Conservation (phyloP, 2,797 vertebrate genomes). For the Liasis olivaceus region DNA sequence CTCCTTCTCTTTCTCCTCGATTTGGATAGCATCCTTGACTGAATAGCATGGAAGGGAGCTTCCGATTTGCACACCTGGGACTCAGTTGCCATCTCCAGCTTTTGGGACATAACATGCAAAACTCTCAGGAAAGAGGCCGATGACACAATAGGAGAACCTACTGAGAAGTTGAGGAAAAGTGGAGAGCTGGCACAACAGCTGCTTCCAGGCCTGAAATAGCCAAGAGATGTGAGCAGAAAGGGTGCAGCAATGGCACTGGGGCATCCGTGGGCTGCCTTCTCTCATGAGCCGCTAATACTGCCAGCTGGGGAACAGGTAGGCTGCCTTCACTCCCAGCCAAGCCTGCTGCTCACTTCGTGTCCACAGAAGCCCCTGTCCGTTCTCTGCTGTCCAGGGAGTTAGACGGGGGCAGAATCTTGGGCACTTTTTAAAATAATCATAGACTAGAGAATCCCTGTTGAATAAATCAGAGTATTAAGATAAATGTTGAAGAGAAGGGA, state of each 20-base stretch:
- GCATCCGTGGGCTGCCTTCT: too few species aligned
- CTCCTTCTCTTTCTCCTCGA: neutral
- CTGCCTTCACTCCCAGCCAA: neutral
- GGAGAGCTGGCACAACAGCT: too few species aligned
- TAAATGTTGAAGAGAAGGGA: neutral
- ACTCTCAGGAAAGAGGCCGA: neutral
- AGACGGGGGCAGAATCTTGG: neutral
- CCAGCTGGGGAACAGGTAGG: too few species aligned
- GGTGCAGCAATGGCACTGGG: too few species aligned
- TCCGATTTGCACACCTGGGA: neutral
- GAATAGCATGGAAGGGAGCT: neutral
- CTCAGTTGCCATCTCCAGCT: neutral
- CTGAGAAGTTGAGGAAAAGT: too few species aligned
- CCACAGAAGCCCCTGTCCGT: neutral
- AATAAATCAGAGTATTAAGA: neutral
- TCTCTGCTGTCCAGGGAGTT: neutral
- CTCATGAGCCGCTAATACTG: too few species aligned
- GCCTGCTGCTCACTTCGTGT: neutral
- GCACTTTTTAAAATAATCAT: neutral
- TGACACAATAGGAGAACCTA: neutral
- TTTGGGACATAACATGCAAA: neutral
- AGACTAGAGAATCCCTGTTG: neutral
- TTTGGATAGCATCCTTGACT: neutral
- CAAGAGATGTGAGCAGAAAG: too few species aligned
- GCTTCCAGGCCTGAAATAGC: too few species aligned